These are phyloP conservation scores for Biston betularia DNA, from an alignment of 2,888 invertebrate genomes.

Conservation along the genomic window DNA sequence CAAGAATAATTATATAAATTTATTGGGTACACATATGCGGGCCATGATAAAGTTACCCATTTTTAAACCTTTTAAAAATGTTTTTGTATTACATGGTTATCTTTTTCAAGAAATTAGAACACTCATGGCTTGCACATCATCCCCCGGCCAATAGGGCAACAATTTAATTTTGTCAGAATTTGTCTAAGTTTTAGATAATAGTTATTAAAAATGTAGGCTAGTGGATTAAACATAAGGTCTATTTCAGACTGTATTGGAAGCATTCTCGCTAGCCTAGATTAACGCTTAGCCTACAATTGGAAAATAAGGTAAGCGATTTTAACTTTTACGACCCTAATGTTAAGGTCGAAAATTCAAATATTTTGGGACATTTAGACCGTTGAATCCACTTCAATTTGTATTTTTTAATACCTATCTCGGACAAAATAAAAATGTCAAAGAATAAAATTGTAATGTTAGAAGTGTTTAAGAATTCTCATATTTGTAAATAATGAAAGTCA, in stretches of 20 bases:
- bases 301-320: not conserved
- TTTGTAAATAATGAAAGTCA: constrained; percentile 71
- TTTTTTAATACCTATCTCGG: not conserved
- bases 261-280: too few relatives aligned
- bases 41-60: not conserved
- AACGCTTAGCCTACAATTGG: too few relatives aligned
- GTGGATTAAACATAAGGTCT: not conserved
- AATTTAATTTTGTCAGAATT: constrained; percentile 22
- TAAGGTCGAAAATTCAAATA: not conserved
- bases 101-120: not conserved
- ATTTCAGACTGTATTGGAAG: not conserved
- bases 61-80: too few relatives aligned
- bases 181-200: not conserved
- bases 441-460: constrained; percentile 10
- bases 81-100: not conserved
- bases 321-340: not conserved
- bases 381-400: not conserved
- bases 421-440: constrained; percentile 13
- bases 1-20: not conserved
- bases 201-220: not conserved
- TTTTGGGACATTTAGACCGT: not conserved
- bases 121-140: not conserved
- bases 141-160: not conserved
- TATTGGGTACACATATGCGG: not conserved
- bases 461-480: constrained; percentile 61